Evolutionary conservation across 2,888 invertebrate species (phyloP), one percentile per base, ranked within the genome.

Genomic region (Drosophila meridiana): DNA sequence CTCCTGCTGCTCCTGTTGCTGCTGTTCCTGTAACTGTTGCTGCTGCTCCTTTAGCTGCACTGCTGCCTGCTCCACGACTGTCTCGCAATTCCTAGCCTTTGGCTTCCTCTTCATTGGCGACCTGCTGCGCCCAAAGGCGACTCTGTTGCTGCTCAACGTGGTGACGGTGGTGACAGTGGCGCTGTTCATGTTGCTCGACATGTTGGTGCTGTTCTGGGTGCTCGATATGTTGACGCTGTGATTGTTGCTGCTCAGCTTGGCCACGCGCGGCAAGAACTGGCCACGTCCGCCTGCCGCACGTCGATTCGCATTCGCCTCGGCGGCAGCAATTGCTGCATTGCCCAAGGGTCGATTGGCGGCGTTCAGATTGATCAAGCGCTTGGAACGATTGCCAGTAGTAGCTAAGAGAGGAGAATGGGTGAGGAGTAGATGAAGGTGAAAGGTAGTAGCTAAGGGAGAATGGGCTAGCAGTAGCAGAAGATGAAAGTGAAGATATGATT

Each of bases 251-350:
- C 5, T 52, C 32, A 76, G 56, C 30, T 48, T 69, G 1, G 83
- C 69, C 7, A 75, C 69, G 1, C 89, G 87, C n/a, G 83, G 87
- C 79, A 84, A 9, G 11, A 73, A 72, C 38, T 43, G 50, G 9
- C 7, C 61, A 26, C 48, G 77, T 7, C 26, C 0, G 14, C 1
- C 38, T 20, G 13, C 3, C 3, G 30, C 8, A 1, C 30, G 65
- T 38, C 55, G 20, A 13, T 13, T 47, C 0, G 43, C 40, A 20
- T 42, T 52, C 8, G 34, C 28, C 26, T 57, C 57, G 0, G 11
- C 9, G 14, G 59, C 3, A 4, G 3, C 4, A 34, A 11, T 52
- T 13, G 70, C 4, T 0, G 30, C 13, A 32, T 42, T 20, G 11
- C 28, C 34, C 13, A 14, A 13, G 13, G 48, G 8, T 2, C 77